phyloP scores from a whole-genome alignment of 1,140 invertebrate genomes.

The Popillia japonica region DNA sequence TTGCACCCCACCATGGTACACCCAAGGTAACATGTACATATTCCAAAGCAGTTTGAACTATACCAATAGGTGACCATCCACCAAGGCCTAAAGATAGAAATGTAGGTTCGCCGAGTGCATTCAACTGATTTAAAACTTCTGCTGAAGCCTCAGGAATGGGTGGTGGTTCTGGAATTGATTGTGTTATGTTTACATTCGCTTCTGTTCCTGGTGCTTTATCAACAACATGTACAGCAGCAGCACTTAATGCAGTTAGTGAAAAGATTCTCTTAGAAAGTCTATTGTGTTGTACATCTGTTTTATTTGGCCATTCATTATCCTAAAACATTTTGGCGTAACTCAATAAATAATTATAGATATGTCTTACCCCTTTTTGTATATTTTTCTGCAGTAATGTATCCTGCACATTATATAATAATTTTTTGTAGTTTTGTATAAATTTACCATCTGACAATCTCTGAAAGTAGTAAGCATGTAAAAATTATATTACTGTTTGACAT shows the following conservation, averaged over 20 bases:
- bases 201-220: not conserved
- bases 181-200: constrained; percentile 33
- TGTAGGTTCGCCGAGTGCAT: constrained; percentile 75
- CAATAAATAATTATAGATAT: not conserved
- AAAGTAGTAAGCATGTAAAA: not conserved
- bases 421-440: not conserved
- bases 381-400: not conserved
- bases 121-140: constrained; percentile 61
- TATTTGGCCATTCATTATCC: not conserved
- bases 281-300: not conserved
- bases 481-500: not conserved
- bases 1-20: constrained; percentile 91
- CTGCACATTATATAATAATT: constrained; percentile 11
- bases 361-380: not conserved
- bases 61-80: constrained; percentile 77
- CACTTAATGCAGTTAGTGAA: not conserved
- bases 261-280: not conserved
- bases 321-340: not conserved
- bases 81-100: constrained; percentile 83
- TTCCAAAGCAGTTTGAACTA: constrained; percentile 83
- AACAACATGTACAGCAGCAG: not conserved
- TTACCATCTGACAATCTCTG: not conserved
- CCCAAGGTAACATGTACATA: constrained; percentile 77
- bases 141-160: constrained; percentile 59
- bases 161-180: constrained; percentile 65